Evolutionary conservation across 1,140 invertebrate species (phyloP), one percentile per base, ranked within the genome.

Genomic region (Hesperophylax magnus): DNA sequence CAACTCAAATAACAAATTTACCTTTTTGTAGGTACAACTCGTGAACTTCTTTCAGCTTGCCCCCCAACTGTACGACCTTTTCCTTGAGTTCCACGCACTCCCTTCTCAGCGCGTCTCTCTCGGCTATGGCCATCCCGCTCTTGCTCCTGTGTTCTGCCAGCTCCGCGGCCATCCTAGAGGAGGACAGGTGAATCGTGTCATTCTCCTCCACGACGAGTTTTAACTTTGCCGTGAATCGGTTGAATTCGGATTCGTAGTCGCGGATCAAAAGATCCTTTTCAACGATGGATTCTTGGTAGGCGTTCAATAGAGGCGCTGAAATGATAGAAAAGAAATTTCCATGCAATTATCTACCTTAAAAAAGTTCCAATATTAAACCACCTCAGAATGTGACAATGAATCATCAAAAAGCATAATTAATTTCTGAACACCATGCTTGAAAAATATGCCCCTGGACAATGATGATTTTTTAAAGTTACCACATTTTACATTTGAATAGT

Each of bases 261-360:
- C 88, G 85, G 63, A 95, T 91, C 24, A 94, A 88, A 24, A 93
- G 90, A 22, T 93, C 91, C 85, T 94, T 94, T 84, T 94, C 94
- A 2, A 85, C 86, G 17, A 94, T 86, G 20, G 91, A 92, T 83
- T 94, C 93, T 81, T 94, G 91, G 82, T 94, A 95, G 34, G 94
- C 93, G 85, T 94, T 91, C 22, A 94, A 86, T 20, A 94, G 87
- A 1, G 94, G 93, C 0, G 22, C 90, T 90, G 84, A 84, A 81
- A 24, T 63, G n/a, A 39, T 77, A 60, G 27, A 53, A 27, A 47
- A 14, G 9, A 47, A 47, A 8, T 39, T 39, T 39, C 5, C 5
- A 9, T 9, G 9, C 1, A 39, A 39, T 8, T 39, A 27, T 27
- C 27, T 27, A 2, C 27, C 27, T 27, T n/a, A n/a, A n/a, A n/a